A percentile compares a stretch with the other conserved stretches of the same genome.
Evolutionary conservation across 2,888 invertebrate species (phyloP).

Genomic region (Koerneria pararmatus): DNA sequence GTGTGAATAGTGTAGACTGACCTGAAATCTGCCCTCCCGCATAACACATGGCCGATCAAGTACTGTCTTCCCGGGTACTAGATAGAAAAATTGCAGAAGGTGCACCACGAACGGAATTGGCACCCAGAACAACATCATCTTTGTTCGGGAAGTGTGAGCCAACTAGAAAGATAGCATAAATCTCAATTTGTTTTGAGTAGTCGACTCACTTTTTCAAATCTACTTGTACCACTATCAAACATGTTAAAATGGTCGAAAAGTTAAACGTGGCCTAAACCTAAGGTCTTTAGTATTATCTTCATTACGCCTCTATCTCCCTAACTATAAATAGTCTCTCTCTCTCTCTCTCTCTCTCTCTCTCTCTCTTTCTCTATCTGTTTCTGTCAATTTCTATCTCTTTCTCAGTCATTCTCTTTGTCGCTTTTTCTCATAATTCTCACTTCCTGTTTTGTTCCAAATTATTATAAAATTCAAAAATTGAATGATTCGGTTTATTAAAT

Average conservation of each 20-base stretch:
- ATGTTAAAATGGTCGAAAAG: no score
- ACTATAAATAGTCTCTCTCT: not conserved
- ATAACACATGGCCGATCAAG: constrained; percentile 25
- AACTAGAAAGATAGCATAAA: constrained; percentile 33
- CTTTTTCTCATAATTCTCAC: no score
- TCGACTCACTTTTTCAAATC: not conserved
- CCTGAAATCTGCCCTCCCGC: constrained; percentile 32
- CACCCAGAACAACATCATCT: constrained; percentile 50
- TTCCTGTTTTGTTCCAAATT: no score
- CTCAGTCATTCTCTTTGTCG: no score
- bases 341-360: not conserved
- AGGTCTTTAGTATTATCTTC: not conserved
- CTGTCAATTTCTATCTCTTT: no score
- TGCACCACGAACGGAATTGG: constrained; percentile 56
- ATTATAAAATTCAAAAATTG: not conserved
- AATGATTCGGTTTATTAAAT: constrained; percentile 10
- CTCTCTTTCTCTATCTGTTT: not conserved
- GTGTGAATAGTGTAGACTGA: no score
- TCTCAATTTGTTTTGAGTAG: not conserved
- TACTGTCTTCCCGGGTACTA: constrained; percentile 32
- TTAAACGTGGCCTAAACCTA: no score
- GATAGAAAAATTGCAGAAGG: constrained; percentile 48
- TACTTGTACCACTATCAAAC: no score
- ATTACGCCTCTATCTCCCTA: not conserved
- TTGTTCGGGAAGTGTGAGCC: constrained; percentile 44